Evolutionary conservation across 1,140 invertebrate species (phyloP), one percentile per base, ranked within the genome.

Genomic region (Scaptomyza hsui): DNA sequence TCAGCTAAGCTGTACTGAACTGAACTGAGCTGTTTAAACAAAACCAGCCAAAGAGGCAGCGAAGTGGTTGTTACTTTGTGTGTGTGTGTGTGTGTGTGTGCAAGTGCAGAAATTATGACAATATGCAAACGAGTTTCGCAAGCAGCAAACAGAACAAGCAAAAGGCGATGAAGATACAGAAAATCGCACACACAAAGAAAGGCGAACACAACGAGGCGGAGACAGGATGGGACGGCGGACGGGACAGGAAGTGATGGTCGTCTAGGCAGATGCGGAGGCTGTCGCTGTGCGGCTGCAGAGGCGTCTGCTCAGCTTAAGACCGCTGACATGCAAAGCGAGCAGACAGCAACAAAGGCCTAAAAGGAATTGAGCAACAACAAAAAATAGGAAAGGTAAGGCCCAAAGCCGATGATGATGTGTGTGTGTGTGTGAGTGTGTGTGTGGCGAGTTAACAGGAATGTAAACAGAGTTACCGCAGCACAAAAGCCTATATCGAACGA

Each of bases 41-140:
- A 73, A 75, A 65, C 57, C 56, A 35, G 42, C 47, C 47, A 60
- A 39, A 55, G 35, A 52, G 67, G 12, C 21, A 57, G 44, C 32
- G 51, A 12, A 26, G 52, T 48, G 35, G 45, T 15, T 57, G 45
- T 62, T 49, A 16, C 26, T 13, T 16, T 44, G 63, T 49, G 42
- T 55, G 49, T 44, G 32, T 48, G 37, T 69, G 37, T 55, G 52
- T 41, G 59, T 47, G 35, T 62, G 51, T 65, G 65, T 59, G 60
- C 32, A 55, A 74, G 52, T 70, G 72, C 71, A 82, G 67, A 88
- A 85, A 82, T 89, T 88, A 88, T 88, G 82, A 88, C 82, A 88
- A 88, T 88, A 88, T 88, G 82, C 82, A 88, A 88, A 88, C 82
- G 78, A 88, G 82, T 88, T 88, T 88, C 72, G 80, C 78, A 78